Base-by-base conservation (phyloP, 2,888 invertebrate genomes). In the Scrobipalpa costella region DNA sequence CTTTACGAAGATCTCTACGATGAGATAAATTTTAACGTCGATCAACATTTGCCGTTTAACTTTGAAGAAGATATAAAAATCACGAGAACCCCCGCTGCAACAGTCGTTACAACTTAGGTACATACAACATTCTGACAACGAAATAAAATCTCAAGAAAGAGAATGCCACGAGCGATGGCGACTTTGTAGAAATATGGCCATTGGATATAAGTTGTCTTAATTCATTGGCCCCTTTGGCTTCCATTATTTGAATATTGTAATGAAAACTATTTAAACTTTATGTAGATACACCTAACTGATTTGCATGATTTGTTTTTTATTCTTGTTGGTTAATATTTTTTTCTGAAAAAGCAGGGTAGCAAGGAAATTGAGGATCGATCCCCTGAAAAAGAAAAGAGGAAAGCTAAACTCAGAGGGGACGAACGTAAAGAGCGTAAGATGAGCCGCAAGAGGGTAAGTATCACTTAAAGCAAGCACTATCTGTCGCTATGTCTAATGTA, bases 341-440 rank as follows among this genome's bases (percentile, higher is more conserved):
- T 86, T 88, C 80, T 85, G 78, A 71, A 80, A 77, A 84, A 90
- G 90, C 90, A 91, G 91, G 90, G 84, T 87, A 90, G 78, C 84
- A 91, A 91, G 85, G 94, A 84, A 89, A 93, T 81, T 92, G 95
- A 89, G 76, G 91, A 91, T 77, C 85, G 91, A 65, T 91, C 91
- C 15, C 89, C 95, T 60, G 94, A 94, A 61, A 96, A 96, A 67
- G 96, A 96, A 81, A 96, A 96, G 76, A 94, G 96, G 77, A 96
- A 96, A 84, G 72, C 86, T 76, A 91, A 91, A 84, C 73, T 90
- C 64, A 84, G 90, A 72, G 86, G 86, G 13, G 90, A 91, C 70
- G 90, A 91, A 68, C 93, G 96, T 71, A 95, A 95, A 87, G 96
- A 96, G 85, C 93, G 96, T 79, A 96, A 96, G 90, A 88, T 96